phyloP scores from a whole-genome alignment of 2,888 invertebrate genomes.

The Latrodectus hesperus region DNA sequence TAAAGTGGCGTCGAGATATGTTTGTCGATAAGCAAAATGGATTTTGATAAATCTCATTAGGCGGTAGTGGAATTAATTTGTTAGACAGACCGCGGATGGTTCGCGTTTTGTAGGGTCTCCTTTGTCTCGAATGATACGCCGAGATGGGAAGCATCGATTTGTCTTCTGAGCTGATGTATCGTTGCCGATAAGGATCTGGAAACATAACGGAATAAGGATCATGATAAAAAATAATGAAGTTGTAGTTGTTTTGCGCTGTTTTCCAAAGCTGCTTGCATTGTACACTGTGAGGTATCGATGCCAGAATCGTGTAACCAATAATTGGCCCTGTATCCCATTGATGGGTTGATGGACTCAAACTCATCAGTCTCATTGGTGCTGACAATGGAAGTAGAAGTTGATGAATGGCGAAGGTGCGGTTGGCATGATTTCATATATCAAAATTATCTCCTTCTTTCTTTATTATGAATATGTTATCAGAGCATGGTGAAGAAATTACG shows the following conservation, averaged over 20 bases:
- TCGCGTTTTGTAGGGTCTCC: not conserved
- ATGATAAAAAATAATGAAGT: too few relatives aligned
- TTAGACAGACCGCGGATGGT: not conserved
- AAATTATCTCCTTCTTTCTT: too few relatives aligned
- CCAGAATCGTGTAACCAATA: constrained; percentile 1
- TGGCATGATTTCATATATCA: too few relatives aligned
- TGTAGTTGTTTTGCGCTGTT: too few relatives aligned
- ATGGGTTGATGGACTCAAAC: not conserved
- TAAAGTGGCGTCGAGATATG: not conserved
- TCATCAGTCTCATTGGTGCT: too few relatives aligned
- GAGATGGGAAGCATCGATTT: not conserved
- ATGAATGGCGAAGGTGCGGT: too few relatives aligned
- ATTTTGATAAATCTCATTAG: constrained; percentile 1
- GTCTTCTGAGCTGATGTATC: not conserved
- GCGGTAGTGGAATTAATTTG: not conserved
- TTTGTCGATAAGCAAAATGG: not conserved
- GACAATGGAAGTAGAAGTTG: too few relatives aligned
- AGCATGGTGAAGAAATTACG: too few relatives aligned
- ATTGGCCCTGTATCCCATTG: not conserved
- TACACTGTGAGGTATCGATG: not conserved
- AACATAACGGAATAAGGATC: not conserved
- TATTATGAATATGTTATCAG: too few relatives aligned
- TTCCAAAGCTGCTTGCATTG: not conserved
- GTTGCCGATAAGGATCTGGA: not conserved
- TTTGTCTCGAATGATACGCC: not conserved